phyloP scores from a whole-genome alignment of 2,797 vertebrate species.

The Manis javanica region DNA sequence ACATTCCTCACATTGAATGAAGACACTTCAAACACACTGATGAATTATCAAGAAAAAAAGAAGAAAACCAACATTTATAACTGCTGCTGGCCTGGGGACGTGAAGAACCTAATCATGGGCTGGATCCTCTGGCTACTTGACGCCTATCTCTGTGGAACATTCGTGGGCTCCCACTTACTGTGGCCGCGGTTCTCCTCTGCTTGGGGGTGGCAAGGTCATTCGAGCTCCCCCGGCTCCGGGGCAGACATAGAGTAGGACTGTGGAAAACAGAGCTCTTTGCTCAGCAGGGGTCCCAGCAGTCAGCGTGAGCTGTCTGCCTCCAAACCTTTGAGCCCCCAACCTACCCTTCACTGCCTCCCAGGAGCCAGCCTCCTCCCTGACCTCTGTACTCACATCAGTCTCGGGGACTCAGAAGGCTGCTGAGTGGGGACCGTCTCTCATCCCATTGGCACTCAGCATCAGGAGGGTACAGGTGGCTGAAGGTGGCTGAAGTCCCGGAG shows the following conservation, averaged over 20 bases:
- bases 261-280: background rate
- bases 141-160: conserved; percentile 24
- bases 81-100: conserved; percentile 24
- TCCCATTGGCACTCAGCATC: background rate
- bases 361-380: background rate
- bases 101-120: background rate
- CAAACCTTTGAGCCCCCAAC: background rate
- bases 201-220: conserved; percentile 53
- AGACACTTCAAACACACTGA: conserved; percentile 63
- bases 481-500: background rate
- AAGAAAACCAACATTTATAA: conserved; percentile 38
- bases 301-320: background rate
- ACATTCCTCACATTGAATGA: background rate
- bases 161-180: background rate
- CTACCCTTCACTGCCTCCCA: background rate
- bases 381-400: rapidly evolving
- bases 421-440: no score
- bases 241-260: conserved; percentile 44
- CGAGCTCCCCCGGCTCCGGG: background rate
- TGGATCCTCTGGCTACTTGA: conserved; percentile 59
- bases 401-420: background rate
- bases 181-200: background rate
- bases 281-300: background rate
- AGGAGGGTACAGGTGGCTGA: background rate
- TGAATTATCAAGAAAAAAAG: conserved; percentile 56